These are phyloP conservation scores for Pelmatolapia mariae DNA, from an alignment of 2,113 vertebrate genomes.

Conservation along the genomic window DNA sequence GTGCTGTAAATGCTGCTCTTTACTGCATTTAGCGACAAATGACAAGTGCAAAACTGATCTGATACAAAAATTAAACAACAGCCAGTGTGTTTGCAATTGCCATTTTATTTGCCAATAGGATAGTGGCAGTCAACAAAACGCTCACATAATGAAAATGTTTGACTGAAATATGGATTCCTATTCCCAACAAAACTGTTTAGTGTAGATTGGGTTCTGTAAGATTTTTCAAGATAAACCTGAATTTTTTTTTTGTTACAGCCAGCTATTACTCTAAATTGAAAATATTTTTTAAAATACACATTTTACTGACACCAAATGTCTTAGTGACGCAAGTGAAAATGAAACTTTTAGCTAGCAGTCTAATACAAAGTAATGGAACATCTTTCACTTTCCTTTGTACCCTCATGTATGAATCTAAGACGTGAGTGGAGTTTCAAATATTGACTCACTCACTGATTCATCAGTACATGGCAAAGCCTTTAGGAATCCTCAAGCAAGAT, in stretches of 20 bases:
- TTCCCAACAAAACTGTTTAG: background rate
- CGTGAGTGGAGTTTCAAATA: slow-evolving; percentile 27
- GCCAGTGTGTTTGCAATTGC: background rate
- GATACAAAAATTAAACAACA: background rate
- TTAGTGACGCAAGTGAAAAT: background rate
- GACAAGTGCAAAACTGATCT: background rate
- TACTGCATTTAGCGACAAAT: background rate
- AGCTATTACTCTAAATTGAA: background rate
- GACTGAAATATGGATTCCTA: background rate
- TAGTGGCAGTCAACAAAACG: background rate
- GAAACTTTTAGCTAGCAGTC: background rate
- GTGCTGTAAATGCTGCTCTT: background rate
- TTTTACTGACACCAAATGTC: background rate
- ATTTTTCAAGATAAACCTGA: background rate
- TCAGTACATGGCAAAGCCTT: slow-evolving; percentile 30
- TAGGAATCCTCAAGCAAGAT: slow-evolving; percentile 39
- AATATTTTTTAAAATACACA: background rate
- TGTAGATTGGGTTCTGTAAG: background rate
- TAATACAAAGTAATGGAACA: background rate
- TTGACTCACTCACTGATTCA: slow-evolving; percentile 41
- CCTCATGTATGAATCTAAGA: background rate
- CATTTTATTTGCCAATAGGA: background rate
- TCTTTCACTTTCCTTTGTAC: background rate
- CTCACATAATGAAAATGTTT: background rate
- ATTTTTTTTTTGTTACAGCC: background rate